These are phyloP conservation scores for Arothron firmamentum DNA, from an alignment of 2,113 vertebrate species.

Conservation along the genomic window DNA sequence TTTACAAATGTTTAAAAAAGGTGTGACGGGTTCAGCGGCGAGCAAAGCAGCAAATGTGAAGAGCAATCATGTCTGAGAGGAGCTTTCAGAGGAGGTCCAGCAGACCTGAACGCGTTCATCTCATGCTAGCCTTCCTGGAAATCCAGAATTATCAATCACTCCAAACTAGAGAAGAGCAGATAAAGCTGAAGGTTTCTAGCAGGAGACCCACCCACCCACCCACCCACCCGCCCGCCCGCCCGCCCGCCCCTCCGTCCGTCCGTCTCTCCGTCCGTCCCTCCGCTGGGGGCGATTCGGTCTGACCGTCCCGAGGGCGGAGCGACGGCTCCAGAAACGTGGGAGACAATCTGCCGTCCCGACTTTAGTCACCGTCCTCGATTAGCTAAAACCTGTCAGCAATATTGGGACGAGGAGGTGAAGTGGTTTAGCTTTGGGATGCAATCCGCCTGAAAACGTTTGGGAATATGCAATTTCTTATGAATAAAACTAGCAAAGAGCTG, in stretches of 20 bases:
- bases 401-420: slow-evolving; percentile 68
- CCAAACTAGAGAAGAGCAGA: slow-evolving; percentile 38
- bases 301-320: slow-evolving; percentile 23
- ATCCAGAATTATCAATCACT: slow-evolving; percentile 59
- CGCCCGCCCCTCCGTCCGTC: too few relatives aligned
- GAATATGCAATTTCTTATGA: slow-evolving; percentile 83
- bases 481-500: slow-evolving; percentile 66
- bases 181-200: slow-evolving; percentile 77
- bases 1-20: slow-evolving; percentile 65
- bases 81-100: slow-evolving; percentile 83
- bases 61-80: slow-evolving; percentile 73
- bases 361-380: slow-evolving; percentile 54
- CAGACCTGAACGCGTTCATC: slow-evolving; percentile 84
- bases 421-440: slow-evolving; percentile 75
- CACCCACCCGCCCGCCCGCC: too few relatives aligned
- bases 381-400: slow-evolving; percentile 74
- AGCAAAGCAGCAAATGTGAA: slow-evolving; percentile 57
- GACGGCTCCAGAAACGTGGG: slow-evolving; percentile 54
- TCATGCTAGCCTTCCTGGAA: slow-evolving; percentile 77
- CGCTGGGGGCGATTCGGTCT: background rate
- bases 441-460: slow-evolving; percentile 68
- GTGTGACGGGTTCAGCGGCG: slow-evolving; percentile 45
- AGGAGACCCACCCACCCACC: slow-evolving; percentile 77
- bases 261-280: too few relatives aligned
- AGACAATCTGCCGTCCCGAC: slow-evolving; percentile 73